Evolutionary conservation across 2,113 vertebrate genomes (phyloP), one percentile per base, ranked within the genome.

Genomic region (Forbesichthys agassizii): DNA sequence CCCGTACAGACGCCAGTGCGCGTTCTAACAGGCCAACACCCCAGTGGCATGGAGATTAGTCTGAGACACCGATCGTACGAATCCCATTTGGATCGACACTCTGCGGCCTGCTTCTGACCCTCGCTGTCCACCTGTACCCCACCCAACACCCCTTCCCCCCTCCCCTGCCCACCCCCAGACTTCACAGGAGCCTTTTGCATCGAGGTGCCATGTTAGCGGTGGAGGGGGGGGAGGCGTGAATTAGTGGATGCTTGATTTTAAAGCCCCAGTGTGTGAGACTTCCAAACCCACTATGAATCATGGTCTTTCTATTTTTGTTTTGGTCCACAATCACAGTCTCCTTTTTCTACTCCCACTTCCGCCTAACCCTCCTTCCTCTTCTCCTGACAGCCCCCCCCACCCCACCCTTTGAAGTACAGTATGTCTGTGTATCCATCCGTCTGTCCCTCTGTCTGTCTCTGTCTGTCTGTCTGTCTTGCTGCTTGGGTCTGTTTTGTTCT

Each of bases 191-290:
- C 36, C 73, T 52, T 65, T 77, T 84, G 75, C 79, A 88, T 58
- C 48, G 33, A 61, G 64, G 66, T 86, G 82, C 69, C 71, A 65
- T 75, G 79, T 75, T 81, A 58, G 69, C 75, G 61, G 73, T 80
- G 67, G 71, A 78, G 78, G 62, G 68, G 51, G 75, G 60, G 46
- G 68, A 46, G 63, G 87, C 71, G 53, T 80, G 73, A 2, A 14
- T n/a, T 74, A 75, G 66, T 79, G 70, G 65, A 85, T 74, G 90
- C 87, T 88, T 89, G 84, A 84, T 92, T 92, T 91, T 88, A 92
- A 92, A 93, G 92, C 92, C 92, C 90, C 86, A 90, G 84, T 92
- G 92, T 93, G 92, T 83, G 91, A 93, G 90, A 91, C 76, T 74
- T 86, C 76, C 79, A 90, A 88, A 89, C 84, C 81, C 85, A 86